A percentile compares a stretch with the other conserved stretches of the same genome.
Conservation (phyloP, 2,113 vertebrate genomes). For the human (Homo sapiens) region DNA sequence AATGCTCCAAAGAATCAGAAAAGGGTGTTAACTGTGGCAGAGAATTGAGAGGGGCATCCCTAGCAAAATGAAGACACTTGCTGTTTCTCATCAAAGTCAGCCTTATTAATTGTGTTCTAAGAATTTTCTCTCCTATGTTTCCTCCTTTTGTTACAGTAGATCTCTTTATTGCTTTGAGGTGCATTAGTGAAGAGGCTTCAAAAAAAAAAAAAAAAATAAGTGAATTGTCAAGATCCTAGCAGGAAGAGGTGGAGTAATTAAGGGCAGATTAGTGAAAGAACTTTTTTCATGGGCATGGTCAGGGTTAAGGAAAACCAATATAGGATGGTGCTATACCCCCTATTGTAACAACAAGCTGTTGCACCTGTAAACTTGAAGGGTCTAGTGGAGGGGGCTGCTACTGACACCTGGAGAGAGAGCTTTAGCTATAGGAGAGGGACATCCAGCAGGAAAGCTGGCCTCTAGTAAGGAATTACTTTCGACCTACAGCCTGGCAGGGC, state of each 20-base stretch:
- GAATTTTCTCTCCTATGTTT: not conserved
- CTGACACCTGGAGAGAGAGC: not conserved
- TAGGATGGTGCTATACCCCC: not conserved
- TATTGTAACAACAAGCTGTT: not conserved
- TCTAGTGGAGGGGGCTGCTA: not conserved
- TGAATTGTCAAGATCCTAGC: not conserved
- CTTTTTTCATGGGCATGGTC: not conserved
- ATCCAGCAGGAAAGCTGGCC: not conserved
- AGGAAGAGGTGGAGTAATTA: not conserved
- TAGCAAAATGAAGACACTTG: not conserved
- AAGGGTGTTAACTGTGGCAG: not conserved
- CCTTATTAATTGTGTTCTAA: not conserved
- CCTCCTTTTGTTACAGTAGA: not conserved
- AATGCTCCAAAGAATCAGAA: not conserved
- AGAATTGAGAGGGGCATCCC: not conserved
- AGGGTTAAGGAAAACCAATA: not conserved
- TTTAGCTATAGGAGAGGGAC: not conserved
- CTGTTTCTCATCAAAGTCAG: not conserved
- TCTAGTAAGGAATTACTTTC: not conserved
- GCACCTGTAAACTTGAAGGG: not conserved
- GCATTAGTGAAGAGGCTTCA: not conserved
- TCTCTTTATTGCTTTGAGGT: conserved; percentile 32
- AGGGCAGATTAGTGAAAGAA: not conserved
- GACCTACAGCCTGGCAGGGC: not conserved
- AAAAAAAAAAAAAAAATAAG: not conserved